Conservation (phyloP, 2,113 vertebrate species). For the Lophius piscatorius region DNA sequence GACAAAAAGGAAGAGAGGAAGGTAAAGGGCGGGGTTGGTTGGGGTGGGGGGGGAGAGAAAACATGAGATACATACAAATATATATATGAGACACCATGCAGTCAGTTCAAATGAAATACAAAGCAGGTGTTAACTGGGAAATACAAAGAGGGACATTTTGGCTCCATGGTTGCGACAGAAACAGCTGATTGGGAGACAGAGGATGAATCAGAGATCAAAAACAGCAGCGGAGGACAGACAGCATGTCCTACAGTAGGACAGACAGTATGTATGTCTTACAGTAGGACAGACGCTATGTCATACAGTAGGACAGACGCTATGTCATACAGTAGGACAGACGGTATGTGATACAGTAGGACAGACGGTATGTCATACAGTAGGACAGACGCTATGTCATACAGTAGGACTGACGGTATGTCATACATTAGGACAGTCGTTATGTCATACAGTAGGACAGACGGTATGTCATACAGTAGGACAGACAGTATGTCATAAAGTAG, state of each 20-base stretch:
- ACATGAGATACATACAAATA: slow-evolving; percentile 62
- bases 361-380: too few species aligned
- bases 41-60: slow-evolving; percentile 37
- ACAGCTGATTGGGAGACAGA: slow-evolving; percentile 59
- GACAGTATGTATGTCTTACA: slow-evolving; percentile 19
- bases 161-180: slow-evolving; percentile 49
- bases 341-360: too few species aligned
- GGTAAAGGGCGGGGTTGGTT: too few species aligned
- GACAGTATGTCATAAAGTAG: too few species aligned
- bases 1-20: slow-evolving; percentile 30
- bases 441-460: too few species aligned
- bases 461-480: too few species aligned
- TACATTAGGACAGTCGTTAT: too few species aligned
- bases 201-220: slow-evolving; percentile 43
- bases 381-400: too few species aligned
- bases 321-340: too few species aligned
- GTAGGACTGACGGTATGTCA: too few species aligned
- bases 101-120: slow-evolving; percentile 67
- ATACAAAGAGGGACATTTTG: slow-evolving; percentile 41
- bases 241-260: slow-evolving; percentile 28
- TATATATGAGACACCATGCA: slow-evolving; percentile 74
- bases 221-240: slow-evolving; percentile 22
- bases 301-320: too few species aligned
- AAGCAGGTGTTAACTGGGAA: slow-evolving; percentile 48
- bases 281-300: too few species aligned